Evolutionary conservation across 2,113 vertebrate species (phyloP), one percentile per base, ranked within the genome.

Genomic region (Tachuris rubrigastra): DNA sequence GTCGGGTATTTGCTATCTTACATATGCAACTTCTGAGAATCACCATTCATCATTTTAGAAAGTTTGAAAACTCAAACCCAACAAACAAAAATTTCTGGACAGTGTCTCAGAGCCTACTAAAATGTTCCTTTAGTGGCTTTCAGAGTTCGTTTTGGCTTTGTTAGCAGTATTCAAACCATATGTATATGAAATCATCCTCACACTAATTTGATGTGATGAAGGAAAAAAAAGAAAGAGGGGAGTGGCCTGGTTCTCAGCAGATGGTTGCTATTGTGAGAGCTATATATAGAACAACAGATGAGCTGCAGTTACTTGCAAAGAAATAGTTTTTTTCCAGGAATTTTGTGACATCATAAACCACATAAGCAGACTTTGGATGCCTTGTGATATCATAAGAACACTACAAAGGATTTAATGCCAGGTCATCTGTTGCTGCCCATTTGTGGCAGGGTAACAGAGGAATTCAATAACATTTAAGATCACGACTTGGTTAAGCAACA

Each of bases 161-260:
- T 63, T 96, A 91, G 86, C 44, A 95, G 47, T 39, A 84, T 52
- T 94, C 62, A 85, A 96, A 91, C 90, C 92, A 95, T 77, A 94
- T 95, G 88, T 96, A 93, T 66, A 96, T 96, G 89, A 97, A 97
- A 95, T 96, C 92, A 97, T 90, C 72, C 71, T 92, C 56, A 93
- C 27, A 44, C 58, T 72, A 82, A 94, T 95, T 96, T 83, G 89
- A 96, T 83, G 92, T 46, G 91, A 88, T 90, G 89, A 91, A 88
- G 69, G 37, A 50, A 65, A 91, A 59, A 89, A 83, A 68, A 53
- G 35, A 47, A 83, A 75, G 53, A 75, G 58, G 18, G 60, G 91
- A 97, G 96, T 72, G 75, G 59, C 65, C 50, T 87, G 41, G 12
- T 58, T 95, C 49, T 88, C 55, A 88, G 96, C 79, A 92, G 96